Evolutionary conservation across 2,888 invertebrate species (phyloP), one percentile per base, ranked within the genome.

Genomic region (Mythimna pallens): DNA sequence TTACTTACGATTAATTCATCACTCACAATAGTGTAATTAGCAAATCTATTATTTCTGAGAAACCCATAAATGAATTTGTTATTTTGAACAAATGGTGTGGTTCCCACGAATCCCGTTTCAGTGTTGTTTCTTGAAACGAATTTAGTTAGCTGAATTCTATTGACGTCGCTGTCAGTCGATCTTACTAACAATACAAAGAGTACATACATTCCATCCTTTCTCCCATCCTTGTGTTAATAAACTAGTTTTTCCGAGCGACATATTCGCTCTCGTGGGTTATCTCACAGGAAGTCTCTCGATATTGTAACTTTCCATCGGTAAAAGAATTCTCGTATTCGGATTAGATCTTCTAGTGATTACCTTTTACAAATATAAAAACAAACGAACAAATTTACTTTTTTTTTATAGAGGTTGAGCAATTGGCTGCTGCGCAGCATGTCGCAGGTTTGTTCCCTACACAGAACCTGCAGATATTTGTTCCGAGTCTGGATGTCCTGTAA

Each of bases 41-140:
- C 59, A 62, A 73, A 65, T 61, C 47, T 34, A 57, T 78, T 62
- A 65, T 65, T 54, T 36, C 61, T 57, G 8, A 73, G 22, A 47
- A 57, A 40, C 20, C 55, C 57, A 22, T 61, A n/a, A 72, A 67
- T 69, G 50, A 71, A 82, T 71, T 67, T 59, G 64, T 67, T 62
- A 62, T 34, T 34, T 59, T 14, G 30, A 65, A 70, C 83, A 72
- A 63, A 68, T 77, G 73, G 57, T 58, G 47, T 57, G 52, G 22
- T 77, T 80, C 76, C 40, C 69, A 80, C 65, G 47, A n/a, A 57
- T 30, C 25, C 47, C 40, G 17, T 14, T 57, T 71, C 69, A 25
- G 10, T 72, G 54, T 73, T 76, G 65, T 76, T 72, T 64, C 36
- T 9, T 8, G 36, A 63, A 69, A 72, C 22, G 50, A 65, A 30